Evolutionary conservation across 2,888 invertebrate species (phyloP).

Genomic region (Brachyptera putata): DNA sequence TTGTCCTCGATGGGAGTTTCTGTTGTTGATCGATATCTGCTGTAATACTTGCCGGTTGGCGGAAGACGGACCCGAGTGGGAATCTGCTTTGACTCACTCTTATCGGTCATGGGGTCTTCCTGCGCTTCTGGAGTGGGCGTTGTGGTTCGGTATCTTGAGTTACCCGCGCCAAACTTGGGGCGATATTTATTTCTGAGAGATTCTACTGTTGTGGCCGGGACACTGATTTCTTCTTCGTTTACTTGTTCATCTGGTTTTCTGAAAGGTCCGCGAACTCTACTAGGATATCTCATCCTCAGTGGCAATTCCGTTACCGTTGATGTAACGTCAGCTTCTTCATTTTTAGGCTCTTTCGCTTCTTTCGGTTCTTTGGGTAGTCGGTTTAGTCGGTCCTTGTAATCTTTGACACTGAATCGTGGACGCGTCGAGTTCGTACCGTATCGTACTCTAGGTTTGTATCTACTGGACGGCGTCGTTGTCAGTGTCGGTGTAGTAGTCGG

Average conservation of each 20-base stretch:
- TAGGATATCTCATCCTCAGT: neutral
- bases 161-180: conserved; percentile 1
- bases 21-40: conserved; percentile 37
- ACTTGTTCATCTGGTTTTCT: neutral
- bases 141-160: conserved; percentile 33
- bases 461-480: neutral
- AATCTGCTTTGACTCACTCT: neutral
- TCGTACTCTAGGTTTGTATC: conserved; percentile 20
- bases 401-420: conserved; percentile 72
- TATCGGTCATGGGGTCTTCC: neutral
- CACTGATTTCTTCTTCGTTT: conserved; percentile 5
- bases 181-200: conserved; percentile 3
- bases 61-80: neutral
- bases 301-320: neutral
- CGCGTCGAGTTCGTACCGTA: conserved; percentile 48
- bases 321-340: neutral
- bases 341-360: neutral
- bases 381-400: conserved; percentile 60
- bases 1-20: conserved; percentile 28
- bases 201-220: conserved; percentile 24
- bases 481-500: conserved; percentile 11
- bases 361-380: neutral
- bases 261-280: neutral
- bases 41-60: conserved; percentile 38
- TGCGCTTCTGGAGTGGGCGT: neutral